Evolutionary conservation across 2,797 vertebrate species (phyloP).

Genomic region (Chromis chromis): DNA sequence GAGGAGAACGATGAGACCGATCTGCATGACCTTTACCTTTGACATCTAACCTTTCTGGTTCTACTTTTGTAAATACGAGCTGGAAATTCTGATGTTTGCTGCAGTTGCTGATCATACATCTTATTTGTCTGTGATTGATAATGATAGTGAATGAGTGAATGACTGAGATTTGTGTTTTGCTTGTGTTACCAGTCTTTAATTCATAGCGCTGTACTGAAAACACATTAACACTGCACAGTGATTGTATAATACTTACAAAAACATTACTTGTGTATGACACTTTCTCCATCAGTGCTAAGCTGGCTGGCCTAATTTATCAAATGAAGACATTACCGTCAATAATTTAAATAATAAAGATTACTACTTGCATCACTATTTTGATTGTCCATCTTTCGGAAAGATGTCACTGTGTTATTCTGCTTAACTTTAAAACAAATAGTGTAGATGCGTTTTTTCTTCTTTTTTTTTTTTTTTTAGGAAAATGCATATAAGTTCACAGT

Average conservation of each 20-base stretch:
- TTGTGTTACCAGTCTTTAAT: slow-evolving; percentile 16
- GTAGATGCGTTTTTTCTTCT: no score
- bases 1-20: slow-evolving; percentile 90
- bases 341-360: slow-evolving; percentile 56
- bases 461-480: background rate
- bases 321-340: slow-evolving; percentile 33
- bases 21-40: slow-evolving; percentile 27
- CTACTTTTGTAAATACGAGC: slow-evolving; percentile 33
- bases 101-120: slow-evolving; percentile 19
- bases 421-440: no score
- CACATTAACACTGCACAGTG: slow-evolving; percentile 44
- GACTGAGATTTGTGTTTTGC: slow-evolving; percentile 28
- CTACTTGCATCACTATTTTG: slow-evolving; percentile 16
- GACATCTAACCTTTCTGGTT: slow-evolving; percentile 13
- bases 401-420: background rate
- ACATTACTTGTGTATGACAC: slow-evolving; percentile 27
- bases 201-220: slow-evolving; percentile 43
- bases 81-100: background rate
- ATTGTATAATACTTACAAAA: slow-evolving; percentile 22
- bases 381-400: background rate
- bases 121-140: slow-evolving; percentile 13
- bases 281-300: slow-evolving; percentile 51
- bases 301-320: slow-evolving; percentile 61
- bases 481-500: background rate
- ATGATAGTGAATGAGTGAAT: slow-evolving; percentile 39